Evolutionary conservation across 2,113 vertebrate species (phyloP).

Genomic region (Acrocephalus kingi): DNA sequence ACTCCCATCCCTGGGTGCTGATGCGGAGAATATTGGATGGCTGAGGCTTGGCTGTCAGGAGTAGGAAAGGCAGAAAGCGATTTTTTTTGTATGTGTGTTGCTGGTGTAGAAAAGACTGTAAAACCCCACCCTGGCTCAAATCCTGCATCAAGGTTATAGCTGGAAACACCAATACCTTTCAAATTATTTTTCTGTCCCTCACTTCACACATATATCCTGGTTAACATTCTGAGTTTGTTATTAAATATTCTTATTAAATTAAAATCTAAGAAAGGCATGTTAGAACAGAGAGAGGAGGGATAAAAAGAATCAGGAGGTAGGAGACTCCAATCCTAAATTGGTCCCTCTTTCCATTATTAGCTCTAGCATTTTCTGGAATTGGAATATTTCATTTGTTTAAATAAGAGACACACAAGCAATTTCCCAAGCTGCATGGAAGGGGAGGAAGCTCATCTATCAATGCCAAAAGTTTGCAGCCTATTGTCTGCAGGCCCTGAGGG

Average conservation of each 20-base stretch:
- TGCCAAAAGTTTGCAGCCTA: neutral
- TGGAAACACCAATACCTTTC: neutral
- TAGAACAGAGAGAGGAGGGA: neutral
- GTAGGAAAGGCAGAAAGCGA: neutral
- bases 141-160: neutral
- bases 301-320: neutral
- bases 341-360: neutral
- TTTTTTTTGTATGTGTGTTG: neutral
- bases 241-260: neutral
- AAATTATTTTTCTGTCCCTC: neutral
- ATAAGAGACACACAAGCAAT: conserved; percentile 1
- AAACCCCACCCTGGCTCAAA: neutral
- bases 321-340: neutral
- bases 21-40: fast-evolving
- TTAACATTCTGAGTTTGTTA: neutral
- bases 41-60: neutral
- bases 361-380: neutral
- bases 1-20: neutral
- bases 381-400: conserved; percentile 17
- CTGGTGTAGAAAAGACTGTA: neutral
- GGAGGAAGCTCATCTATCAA: conserved; percentile 44
- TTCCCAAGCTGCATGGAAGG: neutral
- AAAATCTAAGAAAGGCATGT: neutral
- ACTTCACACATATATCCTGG: fast-evolving
- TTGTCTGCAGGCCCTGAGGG: conserved; percentile 13